phyloP scores from a whole-genome alignment of 1,140 invertebrate species.

The Drosophila obscura region DNA sequence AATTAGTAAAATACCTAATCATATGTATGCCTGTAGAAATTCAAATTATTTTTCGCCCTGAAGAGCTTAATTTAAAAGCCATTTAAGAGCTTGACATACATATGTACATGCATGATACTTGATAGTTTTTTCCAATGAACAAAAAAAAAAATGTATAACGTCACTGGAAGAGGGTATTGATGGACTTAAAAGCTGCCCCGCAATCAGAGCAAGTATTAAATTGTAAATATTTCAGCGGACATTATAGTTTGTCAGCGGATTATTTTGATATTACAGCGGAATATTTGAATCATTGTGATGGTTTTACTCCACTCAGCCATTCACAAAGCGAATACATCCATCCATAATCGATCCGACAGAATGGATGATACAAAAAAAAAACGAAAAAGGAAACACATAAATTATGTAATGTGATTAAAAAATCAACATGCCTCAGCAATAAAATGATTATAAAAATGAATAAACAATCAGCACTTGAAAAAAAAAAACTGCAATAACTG shows the following conservation, averaged over 20 bases:
- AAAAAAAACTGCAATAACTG: constrained; percentile 37
- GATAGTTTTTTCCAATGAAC: too few species aligned
- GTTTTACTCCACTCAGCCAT: constrained; percentile 27
- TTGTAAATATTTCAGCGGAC: constrained; percentile 37
- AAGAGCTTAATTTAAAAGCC: too few species aligned
- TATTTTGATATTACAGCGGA: constrained; percentile 37
- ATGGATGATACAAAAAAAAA: constrained; percentile 24
- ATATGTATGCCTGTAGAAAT: too few species aligned
- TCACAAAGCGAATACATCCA: constrained; percentile 27
- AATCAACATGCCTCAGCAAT: constrained; percentile 50
- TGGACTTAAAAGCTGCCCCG: too few species aligned
- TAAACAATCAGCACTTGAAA: constrained; percentile 41
- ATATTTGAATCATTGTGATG: constrained; percentile 1
- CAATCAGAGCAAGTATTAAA: constrained; percentile 28
- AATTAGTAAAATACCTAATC: too few species aligned
- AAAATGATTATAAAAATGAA: constrained; percentile 50
- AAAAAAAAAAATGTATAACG: too few species aligned
- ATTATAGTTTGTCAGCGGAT: constrained; percentile 33
- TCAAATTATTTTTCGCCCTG: too few species aligned
- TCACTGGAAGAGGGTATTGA: too few species aligned
- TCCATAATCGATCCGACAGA: not conserved
- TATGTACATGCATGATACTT: too few species aligned
- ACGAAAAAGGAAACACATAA: constrained; percentile 9
- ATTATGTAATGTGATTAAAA: constrained; percentile 50
- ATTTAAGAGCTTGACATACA: too few species aligned